Evolutionary conservation across 2,797 vertebrate species (phyloP).

Genomic region (Scyliorhinus canicula): DNA sequence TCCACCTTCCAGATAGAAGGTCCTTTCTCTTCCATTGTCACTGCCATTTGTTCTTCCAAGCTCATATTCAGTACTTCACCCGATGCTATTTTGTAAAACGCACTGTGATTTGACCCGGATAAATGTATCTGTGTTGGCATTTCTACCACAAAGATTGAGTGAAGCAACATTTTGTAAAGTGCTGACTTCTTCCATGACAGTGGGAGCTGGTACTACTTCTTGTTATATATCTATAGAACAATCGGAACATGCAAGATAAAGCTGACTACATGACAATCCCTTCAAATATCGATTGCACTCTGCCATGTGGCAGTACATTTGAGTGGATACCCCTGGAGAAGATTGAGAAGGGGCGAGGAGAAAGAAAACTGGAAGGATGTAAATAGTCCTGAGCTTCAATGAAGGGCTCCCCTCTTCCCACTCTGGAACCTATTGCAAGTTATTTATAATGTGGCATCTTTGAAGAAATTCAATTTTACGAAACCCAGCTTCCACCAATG

Average conservation of each 20-base stretch:
- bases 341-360: not conserved
- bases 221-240: not conserved
- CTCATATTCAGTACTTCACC: not conserved
- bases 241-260: not conserved
- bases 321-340: not conserved
- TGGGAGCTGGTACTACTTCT: not conserved
- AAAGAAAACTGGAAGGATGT: not conserved
- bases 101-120: not conserved
- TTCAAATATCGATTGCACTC: not conserved
- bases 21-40: not conserved
- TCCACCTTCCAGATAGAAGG: not conserved
- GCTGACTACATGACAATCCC: not conserved
- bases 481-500: not conserved
- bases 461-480: not conserved
- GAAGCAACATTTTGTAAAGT: not conserved
- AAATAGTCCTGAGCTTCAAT: not conserved
- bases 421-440: not conserved
- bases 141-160: not conserved
- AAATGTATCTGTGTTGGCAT: not conserved
- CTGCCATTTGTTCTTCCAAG: not conserved
- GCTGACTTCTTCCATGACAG: not conserved
- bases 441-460: not conserved
- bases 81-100: not conserved
- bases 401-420: not conserved
- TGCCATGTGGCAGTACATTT: not conserved